Evolutionary conservation across 2,113 vertebrate species (phyloP).

Genomic region (Planiliza haematocheilus): DNA sequence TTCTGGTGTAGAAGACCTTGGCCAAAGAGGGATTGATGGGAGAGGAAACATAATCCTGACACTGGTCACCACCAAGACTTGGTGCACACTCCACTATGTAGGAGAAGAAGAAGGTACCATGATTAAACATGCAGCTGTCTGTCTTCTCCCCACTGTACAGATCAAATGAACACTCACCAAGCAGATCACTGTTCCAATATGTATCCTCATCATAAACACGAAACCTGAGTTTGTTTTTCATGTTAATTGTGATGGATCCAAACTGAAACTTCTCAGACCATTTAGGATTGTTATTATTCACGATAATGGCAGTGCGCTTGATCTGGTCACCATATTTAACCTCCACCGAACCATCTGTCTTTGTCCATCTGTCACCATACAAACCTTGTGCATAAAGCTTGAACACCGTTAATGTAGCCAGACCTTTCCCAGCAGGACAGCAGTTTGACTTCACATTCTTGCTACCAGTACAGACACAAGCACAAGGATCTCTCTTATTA

Average conservation of each 20-base stretch:
- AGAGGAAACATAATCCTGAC: no score
- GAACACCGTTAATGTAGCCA: constrained; percentile 77
- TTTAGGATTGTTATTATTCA: constrained; percentile 72
- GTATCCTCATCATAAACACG: constrained; percentile 83
- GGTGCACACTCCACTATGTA: no score
- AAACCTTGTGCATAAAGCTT: constrained; percentile 45
- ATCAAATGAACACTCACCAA: no score
- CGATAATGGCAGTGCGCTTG: constrained; percentile 34
- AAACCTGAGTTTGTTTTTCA: constrained; percentile 51
- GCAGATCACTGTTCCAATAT: no score
- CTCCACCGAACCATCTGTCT: constrained; percentile 77
- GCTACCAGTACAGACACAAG: constrained; percentile 76
- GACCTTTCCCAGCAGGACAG: constrained; percentile 78
- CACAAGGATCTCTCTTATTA: constrained; percentile 69
- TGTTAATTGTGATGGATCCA: constrained; percentile 55
- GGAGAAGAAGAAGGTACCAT: no score
- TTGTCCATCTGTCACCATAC: constrained; percentile 43
- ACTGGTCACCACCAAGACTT: no score
- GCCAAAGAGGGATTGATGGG: no score
- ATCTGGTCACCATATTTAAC: constrained; percentile 50
- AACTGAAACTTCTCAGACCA: constrained; percentile 75
- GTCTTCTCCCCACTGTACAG: no score
- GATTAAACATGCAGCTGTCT: no score
- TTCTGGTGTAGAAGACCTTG: no score
- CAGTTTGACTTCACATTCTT: constrained; percentile 69